Conservation (phyloP, 2,797 vertebrate genomes). For the Emys orbicularis region DNA sequence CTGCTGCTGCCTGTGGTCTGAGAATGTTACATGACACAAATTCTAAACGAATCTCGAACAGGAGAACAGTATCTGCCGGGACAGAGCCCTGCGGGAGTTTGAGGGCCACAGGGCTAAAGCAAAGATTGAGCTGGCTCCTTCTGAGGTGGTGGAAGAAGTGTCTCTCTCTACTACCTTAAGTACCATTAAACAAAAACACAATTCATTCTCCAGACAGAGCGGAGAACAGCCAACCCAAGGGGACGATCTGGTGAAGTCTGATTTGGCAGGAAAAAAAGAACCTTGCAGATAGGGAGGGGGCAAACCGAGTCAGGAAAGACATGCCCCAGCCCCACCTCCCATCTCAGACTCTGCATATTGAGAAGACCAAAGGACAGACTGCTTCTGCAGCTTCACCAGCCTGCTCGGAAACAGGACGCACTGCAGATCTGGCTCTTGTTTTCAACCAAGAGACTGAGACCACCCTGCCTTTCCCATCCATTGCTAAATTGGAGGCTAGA, state of each 20-base stretch:
- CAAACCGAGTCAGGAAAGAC: neutral
- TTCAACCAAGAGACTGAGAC: neutral
- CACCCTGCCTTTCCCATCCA: no score
- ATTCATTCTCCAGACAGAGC: no score
- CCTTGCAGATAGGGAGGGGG: no score
- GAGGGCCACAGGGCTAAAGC: neutral
- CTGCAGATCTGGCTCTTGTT: neutral
- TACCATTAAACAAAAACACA: no score
- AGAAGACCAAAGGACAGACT: neutral
- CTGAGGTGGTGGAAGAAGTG: neutral
- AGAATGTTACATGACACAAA: neutral
- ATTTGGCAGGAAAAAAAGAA: neutral
- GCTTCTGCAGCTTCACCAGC: neutral
- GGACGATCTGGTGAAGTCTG: no score
- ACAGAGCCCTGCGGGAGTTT: neutral
- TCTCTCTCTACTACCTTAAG: no score
- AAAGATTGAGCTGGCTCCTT: neutral
- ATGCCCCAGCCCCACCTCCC: neutral
- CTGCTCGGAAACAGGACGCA: neutral
- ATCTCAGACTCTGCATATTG: neutral
- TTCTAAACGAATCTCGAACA: neutral
- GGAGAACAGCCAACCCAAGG: no score
- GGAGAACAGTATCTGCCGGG: neutral
- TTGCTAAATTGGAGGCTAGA: no score
- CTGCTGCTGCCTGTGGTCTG: neutral